Conservation (phyloP, 2,888 invertebrate genomes). For the Euplagia quadripunctaria region DNA sequence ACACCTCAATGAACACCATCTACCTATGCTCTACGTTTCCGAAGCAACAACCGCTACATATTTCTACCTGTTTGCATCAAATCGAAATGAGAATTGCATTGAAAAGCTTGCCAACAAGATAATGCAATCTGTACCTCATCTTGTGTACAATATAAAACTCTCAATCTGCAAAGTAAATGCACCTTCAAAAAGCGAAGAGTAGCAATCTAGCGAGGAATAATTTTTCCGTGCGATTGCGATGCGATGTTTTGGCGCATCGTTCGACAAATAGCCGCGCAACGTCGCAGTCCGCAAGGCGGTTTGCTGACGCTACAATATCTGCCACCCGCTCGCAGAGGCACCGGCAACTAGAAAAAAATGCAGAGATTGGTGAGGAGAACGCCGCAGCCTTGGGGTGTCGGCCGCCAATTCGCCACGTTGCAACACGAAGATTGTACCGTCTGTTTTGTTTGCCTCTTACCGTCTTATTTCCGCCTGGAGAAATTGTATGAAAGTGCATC, state of each 20-base stretch:
- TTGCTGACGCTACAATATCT: conserved; percentile 82
- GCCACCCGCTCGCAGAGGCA: conserved; percentile 63
- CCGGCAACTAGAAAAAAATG: conserved; percentile 78
- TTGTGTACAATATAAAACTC: conserved; percentile 79
- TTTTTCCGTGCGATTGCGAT: conserved; percentile 84
- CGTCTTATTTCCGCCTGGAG: conserved; percentile 80
- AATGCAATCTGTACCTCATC: conserved; percentile 80
- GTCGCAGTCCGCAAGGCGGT: conserved; percentile 80
- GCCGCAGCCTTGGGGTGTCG: conserved; percentile 79
- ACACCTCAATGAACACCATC: conserved; percentile 23
- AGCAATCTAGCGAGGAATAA: conserved; percentile 81
- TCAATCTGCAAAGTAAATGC: conserved; percentile 78
- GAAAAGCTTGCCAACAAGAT: conserved; percentile 82
- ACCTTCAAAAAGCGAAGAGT: conserved; percentile 79
- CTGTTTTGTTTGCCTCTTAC: conserved; percentile 84
- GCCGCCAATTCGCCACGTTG: conserved; percentile 81
- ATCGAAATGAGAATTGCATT: conserved; percentile 78
- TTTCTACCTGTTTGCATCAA: conserved; percentile 63
- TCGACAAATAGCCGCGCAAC: conserved; percentile 78
- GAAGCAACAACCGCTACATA: conserved; percentile 22
- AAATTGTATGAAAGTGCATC: conserved; percentile 78
- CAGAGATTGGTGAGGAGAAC: conserved; percentile 80
- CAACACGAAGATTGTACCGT: conserved; percentile 83
- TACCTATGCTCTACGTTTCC: conserved; percentile 19
- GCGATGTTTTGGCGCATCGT: conserved; percentile 86